phyloP scores from a whole-genome alignment of 2,113 vertebrate genomes.

The Setophaga petechia region DNA sequence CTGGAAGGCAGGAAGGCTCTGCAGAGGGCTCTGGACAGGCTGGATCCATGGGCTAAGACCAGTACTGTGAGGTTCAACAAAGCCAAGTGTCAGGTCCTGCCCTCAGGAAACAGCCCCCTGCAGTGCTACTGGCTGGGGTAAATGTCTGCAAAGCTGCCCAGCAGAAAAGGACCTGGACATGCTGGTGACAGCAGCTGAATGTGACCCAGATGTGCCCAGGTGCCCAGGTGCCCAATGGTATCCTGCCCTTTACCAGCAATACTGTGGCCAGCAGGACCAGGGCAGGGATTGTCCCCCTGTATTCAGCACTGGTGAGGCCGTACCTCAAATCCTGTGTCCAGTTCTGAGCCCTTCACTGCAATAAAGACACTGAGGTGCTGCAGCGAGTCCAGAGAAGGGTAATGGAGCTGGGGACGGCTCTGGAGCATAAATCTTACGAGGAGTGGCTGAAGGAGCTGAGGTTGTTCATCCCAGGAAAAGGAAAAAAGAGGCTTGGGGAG shows the following conservation, averaged over 20 bases:
- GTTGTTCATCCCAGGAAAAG: background rate
- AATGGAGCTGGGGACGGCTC: background rate
- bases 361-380: background rate
- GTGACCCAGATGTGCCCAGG: background rate
- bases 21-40: background rate
- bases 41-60: accelerated
- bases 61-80: accelerated
- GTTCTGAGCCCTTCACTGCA: background rate
- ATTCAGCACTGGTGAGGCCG: accelerated
- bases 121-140: accelerated
- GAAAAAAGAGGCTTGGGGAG: background rate
- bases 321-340: background rate
- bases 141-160: background rate
- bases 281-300: background rate
- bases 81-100: accelerated
- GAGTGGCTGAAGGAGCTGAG: background rate
- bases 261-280: background rate
- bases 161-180: background rate
- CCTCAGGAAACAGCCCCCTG: accelerated
- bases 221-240: background rate
- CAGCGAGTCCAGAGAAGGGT: accelerated
- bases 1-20: background rate
- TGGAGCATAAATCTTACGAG: background rate
- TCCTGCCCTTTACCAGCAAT: accelerated
- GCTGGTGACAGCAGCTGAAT: background rate